phyloP scores from a whole-genome alignment of 2,888 invertebrate species.

The Drosophila suboccidentalis region DNA sequence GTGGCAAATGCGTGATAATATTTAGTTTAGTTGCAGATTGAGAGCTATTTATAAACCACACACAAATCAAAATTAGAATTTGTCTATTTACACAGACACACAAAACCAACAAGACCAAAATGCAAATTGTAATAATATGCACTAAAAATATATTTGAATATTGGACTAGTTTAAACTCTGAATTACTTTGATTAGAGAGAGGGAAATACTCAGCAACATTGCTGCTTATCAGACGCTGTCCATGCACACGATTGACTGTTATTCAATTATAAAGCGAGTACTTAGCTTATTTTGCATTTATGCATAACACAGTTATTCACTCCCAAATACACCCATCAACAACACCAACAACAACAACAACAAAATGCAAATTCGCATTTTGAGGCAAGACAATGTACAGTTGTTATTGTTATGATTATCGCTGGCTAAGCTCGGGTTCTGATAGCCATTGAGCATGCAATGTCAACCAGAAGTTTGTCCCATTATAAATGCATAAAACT shows the following conservation, averaged over 20 bases:
- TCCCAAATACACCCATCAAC: slow-evolving; percentile 1
- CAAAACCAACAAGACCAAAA: slow-evolving; percentile 15
- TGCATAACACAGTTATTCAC: slow-evolving; percentile 31
- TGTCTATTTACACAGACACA: slow-evolving; percentile 36
- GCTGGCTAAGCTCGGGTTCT: slow-evolving; percentile 15
- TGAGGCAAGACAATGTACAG: slow-evolving; percentile 61
- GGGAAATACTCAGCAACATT: slow-evolving; percentile 11
- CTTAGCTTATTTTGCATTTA: slow-evolving; percentile 73
- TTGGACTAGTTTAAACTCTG: slow-evolving; percentile 1
- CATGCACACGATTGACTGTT: slow-evolving; percentile 29
- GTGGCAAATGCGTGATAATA: slow-evolving; percentile 23
- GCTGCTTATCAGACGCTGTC: slow-evolving; percentile 37
- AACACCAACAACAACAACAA: slow-evolving; percentile 2
- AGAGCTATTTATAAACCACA: slow-evolving; percentile 31
- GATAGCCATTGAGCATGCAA: slow-evolving; percentile 20
- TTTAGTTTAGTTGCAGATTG: slow-evolving; percentile 19
- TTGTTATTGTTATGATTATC: slow-evolving; percentile 40
- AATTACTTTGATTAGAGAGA: neutral
- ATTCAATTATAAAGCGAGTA: slow-evolving; percentile 61
- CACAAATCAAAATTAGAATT: slow-evolving; percentile 52
- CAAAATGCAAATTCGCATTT: slow-evolving; percentile 43
- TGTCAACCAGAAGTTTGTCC: slow-evolving; percentile 17
- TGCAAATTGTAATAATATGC: slow-evolving; percentile 23
- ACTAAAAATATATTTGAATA: slow-evolving; percentile 21
- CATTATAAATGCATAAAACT: slow-evolving; percentile 20